Conservation (phyloP, 2,888 invertebrate genomes). For the Halictus ligatus region DNA sequence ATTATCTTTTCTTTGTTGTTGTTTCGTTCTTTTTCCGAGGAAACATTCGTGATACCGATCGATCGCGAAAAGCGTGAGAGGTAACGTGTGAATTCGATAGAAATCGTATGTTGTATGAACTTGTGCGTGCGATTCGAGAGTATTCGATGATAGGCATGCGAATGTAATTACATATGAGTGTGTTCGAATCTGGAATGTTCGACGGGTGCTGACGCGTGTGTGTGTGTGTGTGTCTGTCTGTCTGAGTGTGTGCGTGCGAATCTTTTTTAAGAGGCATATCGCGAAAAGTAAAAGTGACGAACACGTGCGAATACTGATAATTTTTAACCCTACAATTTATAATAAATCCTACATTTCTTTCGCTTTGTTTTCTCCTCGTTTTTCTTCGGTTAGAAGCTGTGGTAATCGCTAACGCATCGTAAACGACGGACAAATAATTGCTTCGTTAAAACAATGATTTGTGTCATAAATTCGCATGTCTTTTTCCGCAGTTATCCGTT, state of each 20-base stretch:
- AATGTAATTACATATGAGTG: neutral
- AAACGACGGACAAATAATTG: slow-evolving; percentile 44
- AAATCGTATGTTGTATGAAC: neutral
- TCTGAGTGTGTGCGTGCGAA: neutral
- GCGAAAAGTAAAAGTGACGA: neutral
- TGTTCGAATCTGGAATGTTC: neutral
- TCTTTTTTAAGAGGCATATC: neutral
- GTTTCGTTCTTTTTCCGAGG: neutral
- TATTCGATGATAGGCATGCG: neutral
- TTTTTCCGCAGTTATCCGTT: slow-evolving; percentile 36
- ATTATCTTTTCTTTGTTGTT: neutral
- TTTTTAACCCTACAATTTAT: neutral
- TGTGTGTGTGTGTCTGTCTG: neutral
- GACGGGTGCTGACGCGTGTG: neutral
- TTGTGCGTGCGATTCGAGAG: neutral
- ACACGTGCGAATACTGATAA: neutral
- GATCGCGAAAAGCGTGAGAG: neutral
- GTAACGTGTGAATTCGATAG: neutral
- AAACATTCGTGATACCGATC: neutral
- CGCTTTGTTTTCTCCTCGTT: neutral
- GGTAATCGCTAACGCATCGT: neutral
- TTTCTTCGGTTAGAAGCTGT: slow-evolving; percentile 20
- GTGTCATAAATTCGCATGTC: slow-evolving; percentile 42
- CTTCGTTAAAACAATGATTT: slow-evolving; percentile 25
- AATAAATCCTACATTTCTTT: slow-evolving; percentile 9